Percentiles rank a stretch among this genome's conserved stretches.
Conservation (phyloP, 2,888 invertebrate species). For the Carterocephalus palaemon region DNA sequence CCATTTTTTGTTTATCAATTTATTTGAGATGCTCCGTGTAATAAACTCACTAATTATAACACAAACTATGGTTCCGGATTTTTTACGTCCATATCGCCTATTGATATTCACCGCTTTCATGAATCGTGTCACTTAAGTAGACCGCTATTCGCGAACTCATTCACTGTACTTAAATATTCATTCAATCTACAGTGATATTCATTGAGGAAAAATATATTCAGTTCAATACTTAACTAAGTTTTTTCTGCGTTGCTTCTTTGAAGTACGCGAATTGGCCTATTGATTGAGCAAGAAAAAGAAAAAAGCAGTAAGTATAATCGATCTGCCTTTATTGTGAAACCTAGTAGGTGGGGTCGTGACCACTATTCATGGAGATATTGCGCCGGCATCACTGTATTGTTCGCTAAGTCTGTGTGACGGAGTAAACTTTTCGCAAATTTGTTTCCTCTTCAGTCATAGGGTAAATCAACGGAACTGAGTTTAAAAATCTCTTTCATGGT, state of each 20-base stretch:
- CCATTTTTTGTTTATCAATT: no score
- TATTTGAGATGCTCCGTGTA: no score
- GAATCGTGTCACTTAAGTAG: neutral
- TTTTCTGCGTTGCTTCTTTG: neutral
- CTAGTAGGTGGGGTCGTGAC: constrained; percentile 1
- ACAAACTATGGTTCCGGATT: no score
- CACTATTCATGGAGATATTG: constrained; percentile 1
- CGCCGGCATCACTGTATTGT: neutral
- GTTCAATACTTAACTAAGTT: constrained; percentile 3
- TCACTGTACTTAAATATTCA: constrained; percentile 7
- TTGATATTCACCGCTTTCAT: no score
- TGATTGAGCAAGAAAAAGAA: neutral
- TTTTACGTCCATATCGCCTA: no score
- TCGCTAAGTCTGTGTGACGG: neutral
- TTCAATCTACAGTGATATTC: constrained; percentile 9
- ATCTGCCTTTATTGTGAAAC: neutral
- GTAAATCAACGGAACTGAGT: no score
- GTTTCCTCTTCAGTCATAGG: neutral
- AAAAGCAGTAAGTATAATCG: constrained; percentile 1
- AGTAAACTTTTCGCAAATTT: neutral
- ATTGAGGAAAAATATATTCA: constrained; percentile 9
- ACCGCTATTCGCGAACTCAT: constrained; percentile 1
- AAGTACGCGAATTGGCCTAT: neutral
- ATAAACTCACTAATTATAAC: no score
- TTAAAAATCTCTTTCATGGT: no score